These are phyloP conservation scores for Chondrilla cf. caribensis DNA, from an alignment of 37 sponge, comb jelly and placozoan genomes.

Conservation along the genomic window DNA sequence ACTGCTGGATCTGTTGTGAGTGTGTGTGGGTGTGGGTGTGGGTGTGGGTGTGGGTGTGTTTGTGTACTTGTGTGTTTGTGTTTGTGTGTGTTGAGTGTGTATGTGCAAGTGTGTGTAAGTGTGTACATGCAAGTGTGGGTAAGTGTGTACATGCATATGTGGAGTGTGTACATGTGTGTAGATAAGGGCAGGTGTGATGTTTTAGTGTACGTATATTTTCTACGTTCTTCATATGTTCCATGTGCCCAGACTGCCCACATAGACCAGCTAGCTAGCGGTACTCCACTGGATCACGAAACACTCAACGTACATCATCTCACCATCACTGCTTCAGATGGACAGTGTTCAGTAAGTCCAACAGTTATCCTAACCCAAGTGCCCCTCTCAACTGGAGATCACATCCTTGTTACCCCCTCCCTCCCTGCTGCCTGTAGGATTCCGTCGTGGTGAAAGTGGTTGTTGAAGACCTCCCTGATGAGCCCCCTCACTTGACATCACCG, in stretches of 20 bases:
- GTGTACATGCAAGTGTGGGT: background rate
- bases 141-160: background rate
- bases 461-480: background rate
- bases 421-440: background rate
- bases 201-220: background rate
- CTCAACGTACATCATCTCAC: background rate
- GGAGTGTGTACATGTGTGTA: constrained; percentile 5
- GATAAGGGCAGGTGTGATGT: background rate
- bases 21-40: no score
- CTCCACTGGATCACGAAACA: background rate
- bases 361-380: background rate
- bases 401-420: background rate
- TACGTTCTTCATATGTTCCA: background rate
- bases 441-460: constrained; percentile 15
- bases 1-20: background rate
- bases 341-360: no score
- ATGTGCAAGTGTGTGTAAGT: no score
- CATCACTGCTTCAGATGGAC: background rate
- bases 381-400: background rate
- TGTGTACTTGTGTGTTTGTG: no score
- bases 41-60: no score
- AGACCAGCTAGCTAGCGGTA: background rate
- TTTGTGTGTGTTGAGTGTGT: no score
- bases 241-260: background rate
- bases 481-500: background rate